Evolutionary conservation across 1,140 invertebrate genomes (phyloP).

Genomic region (Choristoneura fumiferana): DNA sequence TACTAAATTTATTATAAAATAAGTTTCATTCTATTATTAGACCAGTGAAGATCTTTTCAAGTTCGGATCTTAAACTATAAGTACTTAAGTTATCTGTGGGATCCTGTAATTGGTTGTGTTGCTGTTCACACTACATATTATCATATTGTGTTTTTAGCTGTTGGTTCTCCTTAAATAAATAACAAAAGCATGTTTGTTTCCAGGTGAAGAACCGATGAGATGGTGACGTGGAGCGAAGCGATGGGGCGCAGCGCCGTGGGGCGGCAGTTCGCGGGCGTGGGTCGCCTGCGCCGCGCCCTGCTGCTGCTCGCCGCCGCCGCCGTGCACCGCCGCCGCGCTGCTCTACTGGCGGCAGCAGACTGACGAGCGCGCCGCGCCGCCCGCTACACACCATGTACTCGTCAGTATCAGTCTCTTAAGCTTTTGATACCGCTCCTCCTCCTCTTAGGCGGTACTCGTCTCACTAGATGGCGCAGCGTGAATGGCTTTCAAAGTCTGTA

Average conservation of each 20-base stretch:
- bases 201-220: constrained; percentile 29
- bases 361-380: constrained; percentile 43
- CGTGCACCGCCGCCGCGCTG: constrained; percentile 61
- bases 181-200: background rate
- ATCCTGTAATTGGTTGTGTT: too few relatives aligned
- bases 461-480: too few relatives aligned
- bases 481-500: too few relatives aligned
- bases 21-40: too few relatives aligned
- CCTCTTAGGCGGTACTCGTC: too few relatives aligned
- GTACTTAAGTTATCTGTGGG: too few relatives aligned
- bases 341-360: constrained; percentile 69
- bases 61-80: too few relatives aligned
- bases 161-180: too few relatives aligned
- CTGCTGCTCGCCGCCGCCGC: constrained; percentile 54
- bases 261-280: constrained; percentile 52
- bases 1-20: too few relatives aligned
- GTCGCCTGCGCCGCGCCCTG: constrained; percentile 56
- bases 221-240: constrained; percentile 60
- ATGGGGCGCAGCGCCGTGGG: constrained; percentile 42
- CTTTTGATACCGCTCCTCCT: background rate
- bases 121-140: too few relatives aligned
- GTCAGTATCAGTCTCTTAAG: constrained; percentile 38
- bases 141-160: too few relatives aligned
- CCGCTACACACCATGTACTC: constrained; percentile 53
- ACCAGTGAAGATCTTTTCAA: too few relatives aligned